Base-by-base conservation (phyloP, 2,797 vertebrate species). In the Orientallactaga sibirica region DNA sequence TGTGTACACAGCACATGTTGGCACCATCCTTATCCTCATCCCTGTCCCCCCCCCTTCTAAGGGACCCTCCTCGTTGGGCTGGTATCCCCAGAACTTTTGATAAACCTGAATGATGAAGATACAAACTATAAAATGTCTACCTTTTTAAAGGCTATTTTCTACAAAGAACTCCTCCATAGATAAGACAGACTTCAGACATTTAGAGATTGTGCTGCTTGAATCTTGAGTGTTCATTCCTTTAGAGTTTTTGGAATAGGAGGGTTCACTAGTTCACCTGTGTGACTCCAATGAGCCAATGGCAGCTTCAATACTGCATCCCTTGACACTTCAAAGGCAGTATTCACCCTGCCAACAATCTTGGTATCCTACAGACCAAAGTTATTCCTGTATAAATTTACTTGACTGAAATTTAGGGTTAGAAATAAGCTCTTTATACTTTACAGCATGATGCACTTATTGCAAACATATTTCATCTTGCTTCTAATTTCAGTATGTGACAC, bases 331-430 rank as follows among this genome's bases (percentile, higher is more conserved):
- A 61, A 91, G 62, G 14, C 27, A 16, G 3, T 27, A 37, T 37
- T 37, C 33, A 73, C 24, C 75, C 37, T 62, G 9, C 12, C 55
- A 12, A 58, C 55, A 14, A 58, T 58, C 55, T 16, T 58, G 55
- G 55, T 16, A 16, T 16, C 55, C 16, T 48, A 48, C 27, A 11
- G 22, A 24, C 27, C 37, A 37, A 90, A 79, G 61, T 82, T 76
- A 55, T 24, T 88, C 73, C 88, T 86, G 70, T 20, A 77, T 43
- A 37, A 19, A 80, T 64, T 74, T 83, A 75, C 80, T 90, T 81
- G 55, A 29, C 66, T 90, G 91, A 92, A 77, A 93, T n/a, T 93
- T 62, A 80, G 87, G 55, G 73, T 79, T n/a, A 70, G 15, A 94
- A 92, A 71, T 81, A 77, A 41, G 89, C 0, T 75, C 55, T 74